Evolutionary conservation across 1,140 invertebrate species (phyloP), one percentile per base, ranked within the genome.

Genomic region (Procambarus clarkii): DNA sequence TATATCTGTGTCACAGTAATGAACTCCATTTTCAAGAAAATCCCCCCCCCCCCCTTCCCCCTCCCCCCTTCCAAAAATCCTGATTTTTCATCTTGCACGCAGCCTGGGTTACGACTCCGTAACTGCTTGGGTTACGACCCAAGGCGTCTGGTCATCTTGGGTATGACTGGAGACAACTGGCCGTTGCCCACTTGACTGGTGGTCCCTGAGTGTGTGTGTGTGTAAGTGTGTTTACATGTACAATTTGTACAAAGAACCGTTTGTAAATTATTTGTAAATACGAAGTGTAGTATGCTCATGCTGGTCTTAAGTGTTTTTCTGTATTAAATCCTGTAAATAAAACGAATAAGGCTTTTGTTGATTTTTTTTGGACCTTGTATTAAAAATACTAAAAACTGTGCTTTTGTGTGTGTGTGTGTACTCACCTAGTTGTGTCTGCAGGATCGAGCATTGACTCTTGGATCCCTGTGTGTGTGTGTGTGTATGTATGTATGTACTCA

Each of bases 271-370:
- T 71, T 48, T 85, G 83, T 85, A 85, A 24, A 85, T 85, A 85
- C 7, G 60, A 76, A 74, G 15, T 84, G 83, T 85, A 74, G 34
- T 34, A 71, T 85, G n/a, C 60, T 85, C 64, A 48, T 69, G 18
- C 69, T 85, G 58, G 48, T 85, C 83, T 85, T 85, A 45, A 46
- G 45, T 85, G 64, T 85, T 34, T 85, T 50, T 74, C 60, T 74
- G 82, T 85, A 85, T 85, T 69, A 85, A 85, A 85, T 48, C 74
- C 45, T 85, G 83, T 85, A 85, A 85, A 85, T 85, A 85, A 85
- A 85, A 48, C 2, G 3, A 50, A 85, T 74, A 85, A 85, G 34
- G n/a, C 60, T 9, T 50, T 4, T 48, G n/a, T 8, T 74, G 1
- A 9, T 74, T 15, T 8, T 21, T 69, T 69, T 3, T 34, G 7